Base-by-base conservation (phyloP, 2,888 invertebrate genomes). In the Schrankia costaestrigalis region DNA sequence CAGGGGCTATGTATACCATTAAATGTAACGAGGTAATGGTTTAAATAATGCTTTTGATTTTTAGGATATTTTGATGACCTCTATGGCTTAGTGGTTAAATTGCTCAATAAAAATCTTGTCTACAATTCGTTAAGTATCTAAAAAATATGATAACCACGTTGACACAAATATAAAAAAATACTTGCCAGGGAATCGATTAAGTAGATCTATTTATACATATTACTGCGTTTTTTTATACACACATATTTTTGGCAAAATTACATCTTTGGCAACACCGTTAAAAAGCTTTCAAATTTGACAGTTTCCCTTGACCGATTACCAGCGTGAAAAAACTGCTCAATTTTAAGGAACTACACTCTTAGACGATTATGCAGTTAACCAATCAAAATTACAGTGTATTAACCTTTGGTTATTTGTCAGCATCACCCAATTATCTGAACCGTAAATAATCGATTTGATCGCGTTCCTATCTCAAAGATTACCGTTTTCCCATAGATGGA, bases 401-500 rank as follows among this genome's bases (percentile, higher is more conserved):
- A 66, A 71, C 71, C 73, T 63, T 63, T 51, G 31, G n/a, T n/a
- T n/a, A n/a, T n/a, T 11, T 51, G 61, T 50, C 70, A 69, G 67
- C 62, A 48, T 58, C 64, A 46, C 46, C 24, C 41, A 43, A 42
- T 52, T 50, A 59, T 58, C 61, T 65, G 67, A 72, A 74, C 78
- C 78, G 69, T 77, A 57, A 53, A 72, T 44, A 51, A 83, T 81
- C 68, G 66, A 79, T 79, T 80, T 67, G 45, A 35, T 63, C 62
- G 71, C 63, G 59, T 67, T 66, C 68, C 64, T 61, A 45, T 44
- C 46, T 47, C 26, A 21, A 15, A 31, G 26, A 50, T 46, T 64
- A 56, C 42, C 35, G 46, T 60, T 55, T 64, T 42, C 34, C 34
- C 13, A 11, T 6, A 2, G 26, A 3, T 21, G 33, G n/a, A 45